Evolutionary conservation across 1,140 invertebrate genomes (phyloP).

Genomic region (Tribolium castaneum): DNA sequence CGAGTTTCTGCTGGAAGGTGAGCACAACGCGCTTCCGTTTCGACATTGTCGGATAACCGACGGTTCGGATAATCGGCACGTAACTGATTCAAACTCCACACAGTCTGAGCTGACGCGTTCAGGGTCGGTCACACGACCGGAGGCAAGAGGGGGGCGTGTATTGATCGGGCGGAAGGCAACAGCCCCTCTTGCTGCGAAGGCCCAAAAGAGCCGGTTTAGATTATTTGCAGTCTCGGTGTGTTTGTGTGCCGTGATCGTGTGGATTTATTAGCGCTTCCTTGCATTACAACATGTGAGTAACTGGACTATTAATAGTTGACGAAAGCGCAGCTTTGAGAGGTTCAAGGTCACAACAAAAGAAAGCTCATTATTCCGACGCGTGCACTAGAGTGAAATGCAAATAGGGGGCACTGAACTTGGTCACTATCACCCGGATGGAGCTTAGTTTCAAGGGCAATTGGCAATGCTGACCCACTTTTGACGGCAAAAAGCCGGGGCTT

Average conservation of each 20-base stretch:
- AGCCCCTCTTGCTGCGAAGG: conserved; percentile 30
- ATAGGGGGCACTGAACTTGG: conserved; percentile 37
- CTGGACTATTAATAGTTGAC: conserved; percentile 1
- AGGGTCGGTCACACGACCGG: conserved; percentile 23
- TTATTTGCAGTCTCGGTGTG: conserved; percentile 33
- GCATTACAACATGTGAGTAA: conserved; percentile 6
- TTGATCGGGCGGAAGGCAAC: conserved; percentile 41
- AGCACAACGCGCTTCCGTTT: conserved; percentile 36
- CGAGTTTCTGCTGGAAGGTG: conserved; percentile 17
- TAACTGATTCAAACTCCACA: not conserved
- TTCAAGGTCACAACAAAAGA: conserved; percentile 24
- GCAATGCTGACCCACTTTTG: conserved; percentile 33
- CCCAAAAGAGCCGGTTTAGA: conserved; percentile 17
- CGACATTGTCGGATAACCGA: conserved; percentile 25
- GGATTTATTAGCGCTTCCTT: conserved; percentile 24
- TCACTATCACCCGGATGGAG: not conserved
- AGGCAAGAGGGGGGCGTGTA: conserved; percentile 36
- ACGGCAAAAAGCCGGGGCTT: not conserved
- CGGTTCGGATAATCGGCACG: not conserved
- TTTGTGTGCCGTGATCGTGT: conserved; percentile 26
- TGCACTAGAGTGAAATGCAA: conserved; percentile 29
- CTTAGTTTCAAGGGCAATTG: conserved; percentile 43
- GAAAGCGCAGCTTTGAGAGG: not conserved
- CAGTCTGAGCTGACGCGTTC: conserved; percentile 18
- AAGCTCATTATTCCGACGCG: not conserved